Conservation (phyloP, 2,888 invertebrate species). For the Oegoconia quadripuncta region DNA sequence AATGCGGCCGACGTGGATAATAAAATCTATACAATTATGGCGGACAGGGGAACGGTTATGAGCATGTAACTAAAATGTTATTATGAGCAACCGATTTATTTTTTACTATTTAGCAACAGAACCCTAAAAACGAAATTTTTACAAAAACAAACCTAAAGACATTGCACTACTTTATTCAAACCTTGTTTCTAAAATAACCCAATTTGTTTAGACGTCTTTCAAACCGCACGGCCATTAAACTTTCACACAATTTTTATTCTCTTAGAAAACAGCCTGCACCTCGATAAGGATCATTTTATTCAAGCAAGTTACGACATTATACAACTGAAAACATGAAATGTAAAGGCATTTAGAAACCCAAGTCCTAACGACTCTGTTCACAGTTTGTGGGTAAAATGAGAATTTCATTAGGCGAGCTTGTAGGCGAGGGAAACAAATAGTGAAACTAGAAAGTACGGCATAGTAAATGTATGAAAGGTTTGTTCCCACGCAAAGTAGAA, state of each 20-base stretch:
- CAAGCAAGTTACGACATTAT: conserved; percentile 9
- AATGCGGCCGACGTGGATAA: too few species aligned
- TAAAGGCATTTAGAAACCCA: conserved; percentile 11
- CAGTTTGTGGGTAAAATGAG: conserved; percentile 18
- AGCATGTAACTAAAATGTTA: too few species aligned
- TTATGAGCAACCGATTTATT: too few species aligned
- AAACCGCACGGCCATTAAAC: too few species aligned
- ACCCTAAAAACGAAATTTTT: too few species aligned
- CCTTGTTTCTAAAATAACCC: too few species aligned
- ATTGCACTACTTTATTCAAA: too few species aligned
- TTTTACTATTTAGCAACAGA: too few species aligned
- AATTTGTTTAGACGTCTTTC: too few species aligned
- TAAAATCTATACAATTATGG: too few species aligned
- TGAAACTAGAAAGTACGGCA: neutral
- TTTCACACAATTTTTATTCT: neutral
- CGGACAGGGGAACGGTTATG: too few species aligned
- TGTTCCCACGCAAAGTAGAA: neutral
- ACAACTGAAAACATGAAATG: conserved; percentile 7
- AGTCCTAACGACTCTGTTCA: conserved; percentile 27
- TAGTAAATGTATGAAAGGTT: neutral
- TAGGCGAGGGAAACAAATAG: conserved; percentile 33
- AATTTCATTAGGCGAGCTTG: conserved; percentile 35
- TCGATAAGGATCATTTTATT: neutral
- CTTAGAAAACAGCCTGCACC: neutral
- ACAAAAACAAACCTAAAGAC: too few species aligned